phyloP scores from a whole-genome alignment of 2,888 invertebrate species.

The Hirtodrosophila histrioides region DNA sequence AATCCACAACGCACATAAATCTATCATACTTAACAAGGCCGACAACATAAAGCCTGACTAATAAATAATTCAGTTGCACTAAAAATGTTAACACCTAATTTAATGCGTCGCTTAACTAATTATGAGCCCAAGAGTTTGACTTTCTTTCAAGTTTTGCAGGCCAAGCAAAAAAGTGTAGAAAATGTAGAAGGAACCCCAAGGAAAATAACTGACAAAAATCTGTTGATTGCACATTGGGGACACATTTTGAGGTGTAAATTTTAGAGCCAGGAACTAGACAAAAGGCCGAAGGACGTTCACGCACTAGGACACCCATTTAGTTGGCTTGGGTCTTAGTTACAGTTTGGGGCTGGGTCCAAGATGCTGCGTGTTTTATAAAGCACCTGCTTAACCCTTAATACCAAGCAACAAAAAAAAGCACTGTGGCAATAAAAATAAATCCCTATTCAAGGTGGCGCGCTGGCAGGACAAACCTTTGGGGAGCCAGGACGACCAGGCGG shows the following conservation, averaged over 20 bases:
- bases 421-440: conserved; percentile 75
- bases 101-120: conserved; percentile 65
- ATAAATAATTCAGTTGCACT: conserved; percentile 64
- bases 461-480: conserved; percentile 46
- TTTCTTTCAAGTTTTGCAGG: conserved; percentile 3
- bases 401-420: conserved; percentile 30
- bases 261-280: conserved; percentile 37
- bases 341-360: conserved; percentile 37
- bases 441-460: conserved; percentile 62
- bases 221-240: conserved; percentile 73
- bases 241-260: conserved; percentile 76
- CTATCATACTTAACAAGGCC: background rate
- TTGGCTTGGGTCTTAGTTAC: conserved; percentile 64
- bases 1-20: conserved; percentile 9
- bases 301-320: conserved; percentile 28
- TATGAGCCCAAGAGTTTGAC: conserved; percentile 36
- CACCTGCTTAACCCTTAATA: conserved; percentile 78
- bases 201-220: conserved; percentile 58
- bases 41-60: conserved; percentile 7
- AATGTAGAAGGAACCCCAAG: background rate
- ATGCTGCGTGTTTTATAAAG: conserved; percentile 69
- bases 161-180: conserved; percentile 1
- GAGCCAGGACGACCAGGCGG: conserved; percentile 21
- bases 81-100: conserved; percentile 68
- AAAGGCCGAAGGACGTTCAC: conserved; percentile 24